Conservation (phyloP, 2,113 vertebrate genomes). For the Antennarius striatus region DNA sequence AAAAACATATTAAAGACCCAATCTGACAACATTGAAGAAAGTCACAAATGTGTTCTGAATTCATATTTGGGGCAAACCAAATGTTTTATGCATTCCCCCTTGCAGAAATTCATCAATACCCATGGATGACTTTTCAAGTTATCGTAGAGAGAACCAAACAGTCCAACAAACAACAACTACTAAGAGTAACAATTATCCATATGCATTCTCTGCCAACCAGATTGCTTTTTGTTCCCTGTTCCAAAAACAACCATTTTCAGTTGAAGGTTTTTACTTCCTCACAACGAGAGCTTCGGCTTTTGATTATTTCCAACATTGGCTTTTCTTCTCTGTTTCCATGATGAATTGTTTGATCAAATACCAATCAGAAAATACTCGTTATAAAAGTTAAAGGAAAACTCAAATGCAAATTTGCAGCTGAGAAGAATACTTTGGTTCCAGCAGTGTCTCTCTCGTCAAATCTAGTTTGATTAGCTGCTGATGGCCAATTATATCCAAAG, state of each 20-base stretch:
- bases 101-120: too few relatives aligned
- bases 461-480: background rate
- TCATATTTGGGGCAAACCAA: too few relatives aligned
- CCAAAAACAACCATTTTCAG: background rate
- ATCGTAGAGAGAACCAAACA: too few relatives aligned
- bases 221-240: slow-evolving; percentile 1
- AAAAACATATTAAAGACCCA: too few relatives aligned
- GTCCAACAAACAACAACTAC: too few relatives aligned
- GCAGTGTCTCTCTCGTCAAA: too few relatives aligned
- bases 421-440: background rate
- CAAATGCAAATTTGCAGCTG: background rate
- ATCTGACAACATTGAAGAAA: too few relatives aligned
- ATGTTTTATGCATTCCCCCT: too few relatives aligned
- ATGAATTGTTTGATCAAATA: background rate
- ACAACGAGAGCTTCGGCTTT: background rate
- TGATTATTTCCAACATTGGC: fast-evolving
- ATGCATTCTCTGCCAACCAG: background rate
- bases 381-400: background rate
- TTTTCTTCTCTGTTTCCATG: background rate
- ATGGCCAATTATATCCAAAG: slow-evolving; percentile 1
- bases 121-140: too few relatives aligned
- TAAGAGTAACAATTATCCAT: too few relatives aligned
- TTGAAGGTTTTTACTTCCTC: background rate
- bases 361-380: background rate
- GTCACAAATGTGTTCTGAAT: too few relatives aligned